Percentiles rank a stretch among this genome's conserved stretches.
phyloP scores from a whole-genome alignment of 2,888 invertebrate genomes.

The Lutraria lutraria region DNA sequence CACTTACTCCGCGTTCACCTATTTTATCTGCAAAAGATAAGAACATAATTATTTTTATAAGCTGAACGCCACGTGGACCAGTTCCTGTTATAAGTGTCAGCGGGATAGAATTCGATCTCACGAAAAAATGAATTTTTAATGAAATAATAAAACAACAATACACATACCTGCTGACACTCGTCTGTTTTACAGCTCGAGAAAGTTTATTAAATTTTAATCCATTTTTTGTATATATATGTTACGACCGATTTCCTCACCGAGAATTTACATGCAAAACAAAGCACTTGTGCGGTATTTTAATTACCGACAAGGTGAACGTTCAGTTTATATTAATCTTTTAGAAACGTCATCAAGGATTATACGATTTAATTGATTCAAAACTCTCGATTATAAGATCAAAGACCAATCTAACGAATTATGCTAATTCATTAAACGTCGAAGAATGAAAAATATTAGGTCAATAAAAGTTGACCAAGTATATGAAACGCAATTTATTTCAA shows the following conservation, averaged over 20 bases:
- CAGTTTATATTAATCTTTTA: conserved; percentile 6
- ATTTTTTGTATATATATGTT: not conserved
- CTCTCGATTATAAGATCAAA: not conserved
- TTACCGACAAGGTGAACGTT: not conserved
- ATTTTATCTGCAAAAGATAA: not conserved
- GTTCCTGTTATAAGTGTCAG: not conserved
- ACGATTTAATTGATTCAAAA: conserved; percentile 11
- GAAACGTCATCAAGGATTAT: conserved; percentile 29
- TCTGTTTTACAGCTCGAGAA: not conserved
- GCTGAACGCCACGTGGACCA: not conserved
- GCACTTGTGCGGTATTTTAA: not conserved
- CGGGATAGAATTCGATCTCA: not conserved
- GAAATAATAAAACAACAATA: not conserved
- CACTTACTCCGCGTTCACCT: not conserved
- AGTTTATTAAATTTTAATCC: not conserved
- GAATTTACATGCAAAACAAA: not conserved
- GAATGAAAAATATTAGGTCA: conserved; percentile 28
- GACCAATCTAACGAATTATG: conserved; percentile 17
- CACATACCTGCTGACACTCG: not conserved
- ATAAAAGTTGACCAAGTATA: conserved; percentile 1
- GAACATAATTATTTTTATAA: not conserved
- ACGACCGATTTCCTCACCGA: not conserved
- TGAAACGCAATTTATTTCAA: not conserved
- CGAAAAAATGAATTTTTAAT: not conserved
- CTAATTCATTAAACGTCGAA: conserved; percentile 10